Percentiles rank a stretch among this genome's conserved stretches.
These are phyloP conservation scores for Enteromius fasciolatus DNA, from an alignment of 2,797 vertebrate species.

Conservation along the genomic window DNA sequence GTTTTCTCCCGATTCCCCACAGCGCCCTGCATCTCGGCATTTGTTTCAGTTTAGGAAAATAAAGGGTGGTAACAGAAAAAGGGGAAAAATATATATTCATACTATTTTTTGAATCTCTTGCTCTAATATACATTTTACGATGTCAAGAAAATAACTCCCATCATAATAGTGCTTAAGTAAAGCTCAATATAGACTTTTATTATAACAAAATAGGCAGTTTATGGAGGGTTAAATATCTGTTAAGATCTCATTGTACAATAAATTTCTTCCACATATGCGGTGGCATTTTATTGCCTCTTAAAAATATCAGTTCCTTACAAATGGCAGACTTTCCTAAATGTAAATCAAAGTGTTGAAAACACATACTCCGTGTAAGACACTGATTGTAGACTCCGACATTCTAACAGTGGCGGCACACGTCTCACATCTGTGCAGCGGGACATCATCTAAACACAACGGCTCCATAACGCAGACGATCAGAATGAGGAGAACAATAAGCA, in stretches of 20 bases:
- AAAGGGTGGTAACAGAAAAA: constrained; percentile 82
- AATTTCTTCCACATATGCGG: constrained; percentile 73
- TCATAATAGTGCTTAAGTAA: constrained; percentile 92
- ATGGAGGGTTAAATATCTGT: constrained; percentile 93
- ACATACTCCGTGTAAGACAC: constrained; percentile 75
- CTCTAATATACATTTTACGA: constrained; percentile 83
- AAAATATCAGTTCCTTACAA: constrained; percentile 75
- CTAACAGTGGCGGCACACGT: constrained; percentile 56
- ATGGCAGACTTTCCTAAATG: constrained; percentile 69
- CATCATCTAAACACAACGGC: constrained; percentile 52
- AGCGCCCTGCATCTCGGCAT: constrained; percentile 74
- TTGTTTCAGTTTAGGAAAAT: constrained; percentile 73
- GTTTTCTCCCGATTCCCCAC: constrained; percentile 61
- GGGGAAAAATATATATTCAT: constrained; percentile 83
- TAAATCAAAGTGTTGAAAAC: constrained; percentile 65
- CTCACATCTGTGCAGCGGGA: constrained; percentile 21
- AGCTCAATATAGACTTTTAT: constrained; percentile 93
- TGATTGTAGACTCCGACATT: constrained; percentile 74
- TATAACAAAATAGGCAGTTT: constrained; percentile 99
- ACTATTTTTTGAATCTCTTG: constrained; percentile 75
- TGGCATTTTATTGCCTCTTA: constrained; percentile 69
- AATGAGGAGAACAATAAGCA: constrained; percentile 49
- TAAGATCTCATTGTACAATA: constrained; percentile 86
- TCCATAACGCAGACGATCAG: constrained; percentile 44
- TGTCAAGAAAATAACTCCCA: constrained; percentile 93